Base-by-base conservation (phyloP, 2,888 invertebrate species). In the Meiosimyza decipiens region DNA sequence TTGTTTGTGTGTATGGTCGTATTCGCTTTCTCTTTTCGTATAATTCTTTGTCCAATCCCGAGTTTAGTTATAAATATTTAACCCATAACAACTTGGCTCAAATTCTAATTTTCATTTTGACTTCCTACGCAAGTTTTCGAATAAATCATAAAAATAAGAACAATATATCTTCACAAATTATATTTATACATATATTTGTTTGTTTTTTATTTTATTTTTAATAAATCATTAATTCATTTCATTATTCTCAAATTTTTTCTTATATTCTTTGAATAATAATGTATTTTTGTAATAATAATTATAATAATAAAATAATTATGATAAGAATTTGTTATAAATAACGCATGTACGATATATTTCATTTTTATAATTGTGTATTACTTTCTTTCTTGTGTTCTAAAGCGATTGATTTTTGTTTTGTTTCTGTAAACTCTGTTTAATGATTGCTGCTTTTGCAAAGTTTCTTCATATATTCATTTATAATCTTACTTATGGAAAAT, bases 241-340 rank as follows among this genome's bases (percentile, higher is more conserved):
- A 70, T 70, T 28, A 50, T 70, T 70, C 55, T 63, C 52, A 70
- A 54, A 70, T 69, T 70, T 70, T 70, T 54, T 63, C 70, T 70
- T 70, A 70, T 70, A 54, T 54, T 52, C 70, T 70, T 70, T 62
- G 70, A 62, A 70, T 69, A 69, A 69, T 70, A 63, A 63, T 70
- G 70, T 40, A 70, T 47, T 18, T 70, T 70, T 57, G 47, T 63
- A 63, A 52, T 68, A 55, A 54, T 33, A 40, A 66, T 18, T 54
- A 70, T 57, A 16, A 63, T 51, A 62, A 62, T 15, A 40, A 50
- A 67, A 28, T 69, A 47, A 63, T 70, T 60, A 60, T 69, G 51
- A 49, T 63, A 63, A 69, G 52, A 60, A 62, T 28, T 18, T 63
- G 47, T 47, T 70, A 51, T 62, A 22, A 51, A 33, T 40, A 63